Evolutionary conservation across 1,140 invertebrate species (phyloP), one percentile per base, ranked within the genome.

Genomic region (Eumeta japonica): DNA sequence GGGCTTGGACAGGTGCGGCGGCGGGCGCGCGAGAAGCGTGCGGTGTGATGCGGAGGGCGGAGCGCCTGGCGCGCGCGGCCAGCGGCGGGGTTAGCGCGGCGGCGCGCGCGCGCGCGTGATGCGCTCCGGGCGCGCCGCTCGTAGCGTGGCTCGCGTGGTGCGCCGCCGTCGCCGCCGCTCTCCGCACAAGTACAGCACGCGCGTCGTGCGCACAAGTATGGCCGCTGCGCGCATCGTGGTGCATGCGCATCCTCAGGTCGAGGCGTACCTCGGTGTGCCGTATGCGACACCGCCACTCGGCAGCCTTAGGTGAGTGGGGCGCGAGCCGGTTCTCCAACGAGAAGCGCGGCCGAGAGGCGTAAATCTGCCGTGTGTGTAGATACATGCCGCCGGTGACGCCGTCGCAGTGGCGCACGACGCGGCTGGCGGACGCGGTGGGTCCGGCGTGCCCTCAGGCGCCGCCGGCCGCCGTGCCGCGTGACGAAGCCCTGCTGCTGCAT

Each of bases 321-420:
- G n/a, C n/a, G n/a, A n/a, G n/a, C n/a, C n/a, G n/a, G n/a, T n/a
- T n/a, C n/a, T n/a, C n/a, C n/a, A n/a, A n/a, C n/a, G n/a, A n/a
- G n/a, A n/a, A n/a, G n/a, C n/a, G n/a, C n/a, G n/a, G n/a, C n/a
- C n/a, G n/a, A n/a, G n/a, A n/a, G n/a, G n/a, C n/a, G n/a, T n/a
- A n/a, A n/a, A n/a, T n/a, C n/a, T n/a, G n/a, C n/a, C n/a, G n/a
- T n/a, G 20, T 7, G n/a, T 7, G 15, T 58, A 85, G 83, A 60
- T 96, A 94, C 68, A 96, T 96, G 91, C 92, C 93, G 38, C 92
- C 93, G 35, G 90, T 94, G 54, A 93, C 90, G 18, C 88, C 90
- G 28, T 89, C 89, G 16, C 85, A 89, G 53, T 94, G 92, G 92
- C 81, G 85, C 36, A 87, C 84, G 37, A 83, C 86, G 37, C 85